Base-by-base conservation (phyloP, 2,888 invertebrate genomes). In the Eupithecia centaureata region DNA sequence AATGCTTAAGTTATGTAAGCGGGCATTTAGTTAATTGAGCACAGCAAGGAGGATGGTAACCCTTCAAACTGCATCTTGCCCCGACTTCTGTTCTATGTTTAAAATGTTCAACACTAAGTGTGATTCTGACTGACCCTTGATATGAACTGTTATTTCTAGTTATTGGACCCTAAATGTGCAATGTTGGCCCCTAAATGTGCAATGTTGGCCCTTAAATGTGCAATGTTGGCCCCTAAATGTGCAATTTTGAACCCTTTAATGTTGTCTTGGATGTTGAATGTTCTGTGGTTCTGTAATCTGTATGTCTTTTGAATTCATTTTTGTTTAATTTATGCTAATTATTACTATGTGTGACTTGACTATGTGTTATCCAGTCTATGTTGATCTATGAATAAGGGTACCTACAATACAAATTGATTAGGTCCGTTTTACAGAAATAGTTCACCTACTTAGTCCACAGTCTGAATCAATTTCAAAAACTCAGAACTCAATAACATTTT, bases 61-160 rank as follows among this genome's bases (percentile, higher is more conserved):
- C 62, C 68, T 38, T 57, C 58, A 63, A 57, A 58, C 30, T 65
- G 72, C 72, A 72, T 72, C 67, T 63, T 69, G 69, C 30, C 65
- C 68, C 38, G n/a, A 42, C 18, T 61, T 58, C 38, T 69, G 51
- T 68, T 68, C 32, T 32, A 38, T 65, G 61, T 56, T 52, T 59
- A 42, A 61, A 67, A 67, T 66, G n/a, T 60, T 57, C 61, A 25
- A 42, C 63, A 58, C 54, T 60, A 22, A 25, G 57, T 63, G 65
- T 65, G 62, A 59, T 33, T 52, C 61, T 28, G 61, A 58, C 59
- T 5, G 52, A 54, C 38, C 63, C 32, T 61, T 38, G 51, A 22
- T 67, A 52, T 69, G 32, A 33, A 60, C 59, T 59, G 54, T 33
- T 65, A 38, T 47, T 47, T 47, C 12, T 47, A 22, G 12, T 10